Base-by-base conservation (phyloP, 2,113 vertebrate genomes). In the Microcebus ravelobensis region DNA sequence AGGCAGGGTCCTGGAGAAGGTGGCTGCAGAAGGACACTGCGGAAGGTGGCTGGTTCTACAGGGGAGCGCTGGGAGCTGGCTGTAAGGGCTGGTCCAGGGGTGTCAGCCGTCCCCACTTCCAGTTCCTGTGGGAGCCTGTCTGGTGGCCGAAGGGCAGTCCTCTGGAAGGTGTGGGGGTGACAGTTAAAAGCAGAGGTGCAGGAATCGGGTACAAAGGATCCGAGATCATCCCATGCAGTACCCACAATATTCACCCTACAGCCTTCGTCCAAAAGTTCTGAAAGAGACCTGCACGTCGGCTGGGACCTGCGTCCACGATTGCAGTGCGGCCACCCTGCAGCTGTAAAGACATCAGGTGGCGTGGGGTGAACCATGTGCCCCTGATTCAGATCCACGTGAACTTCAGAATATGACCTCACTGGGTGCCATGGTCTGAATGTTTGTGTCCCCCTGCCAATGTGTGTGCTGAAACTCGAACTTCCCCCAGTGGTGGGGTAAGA, bases 171-270 rank as follows among this genome's bases (percentile, higher is more conserved):
- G 21, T 2, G 39, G 36, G 17, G 2, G 11, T 39, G 25, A 18
- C 2, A 3, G 15, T 42, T 67, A 25, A 50, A 87, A 25, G 25
- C 42, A 52, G 73, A 61, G 50, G 7, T 8, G 14, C 8, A 20
- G 52, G 34, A 59, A 7, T 15, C 15, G 25, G 48, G 52, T 48
- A 52, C 13, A 52, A 29, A 61, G 29, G 31, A n/a, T 1, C 8
- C 11, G 2, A 55, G 34, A 3, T 4, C 17, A 23, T 25, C 21
- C 68, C 10, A 25, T 11, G 12, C 17, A 27, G 21, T 10, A 31
- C 17, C 39, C 31, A 15, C 6, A 50, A 0, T 52, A 31, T 15
- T 3, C 18, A 39, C 14, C n/a, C 12, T 34, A 0, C 7, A 77
- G 84, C 4, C 81, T 93, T 55, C 2, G 2, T 27, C 27, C n/a